Conservation (phyloP, 1,140 invertebrate genomes). For the Caenorhabditis inopinata region DNA sequence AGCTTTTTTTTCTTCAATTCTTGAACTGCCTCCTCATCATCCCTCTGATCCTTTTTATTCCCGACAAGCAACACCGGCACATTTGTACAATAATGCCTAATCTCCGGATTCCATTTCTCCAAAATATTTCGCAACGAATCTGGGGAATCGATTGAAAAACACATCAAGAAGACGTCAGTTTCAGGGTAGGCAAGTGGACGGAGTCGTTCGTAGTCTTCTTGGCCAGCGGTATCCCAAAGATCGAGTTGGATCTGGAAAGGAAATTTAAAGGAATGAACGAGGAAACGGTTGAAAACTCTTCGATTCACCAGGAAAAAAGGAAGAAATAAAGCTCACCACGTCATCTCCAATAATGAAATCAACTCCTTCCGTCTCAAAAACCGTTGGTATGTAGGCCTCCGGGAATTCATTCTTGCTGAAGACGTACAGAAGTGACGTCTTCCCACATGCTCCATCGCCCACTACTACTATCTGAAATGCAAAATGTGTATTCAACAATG, state of each 20-base stretch:
- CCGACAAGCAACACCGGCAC: constrained; percentile 96
- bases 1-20: constrained; percentile 98
- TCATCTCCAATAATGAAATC: constrained; percentile 95
- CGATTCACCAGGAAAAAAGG: too few relatives aligned
- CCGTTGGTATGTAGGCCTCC: constrained; percentile 96
- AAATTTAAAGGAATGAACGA: too few relatives aligned
- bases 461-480: constrained; percentile 85
- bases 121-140: constrained; percentile 95
- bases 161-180: constrained; percentile 95
- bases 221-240: constrained; percentile 96
- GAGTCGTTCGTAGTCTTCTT: constrained; percentile 96
- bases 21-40: constrained; percentile 82
- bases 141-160: constrained; percentile 92
- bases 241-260: constrained; percentile 77
- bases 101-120: constrained; percentile 95
- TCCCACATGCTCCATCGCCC: constrained; percentile 97
- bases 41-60: constrained; percentile 82
- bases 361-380: constrained; percentile 97
- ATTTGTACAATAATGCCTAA: constrained; percentile 96
- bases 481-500: too few relatives aligned
- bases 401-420: constrained; percentile 98
- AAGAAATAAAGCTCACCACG: too few relatives aligned
- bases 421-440: constrained; percentile 94
- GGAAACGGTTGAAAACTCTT: not conserved
- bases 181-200: constrained; percentile 93